These are phyloP conservation scores for Lepilemur ruficaudatus DNA, from an alignment of 2,797 vertebrate genomes.

Conservation along the genomic window DNA sequence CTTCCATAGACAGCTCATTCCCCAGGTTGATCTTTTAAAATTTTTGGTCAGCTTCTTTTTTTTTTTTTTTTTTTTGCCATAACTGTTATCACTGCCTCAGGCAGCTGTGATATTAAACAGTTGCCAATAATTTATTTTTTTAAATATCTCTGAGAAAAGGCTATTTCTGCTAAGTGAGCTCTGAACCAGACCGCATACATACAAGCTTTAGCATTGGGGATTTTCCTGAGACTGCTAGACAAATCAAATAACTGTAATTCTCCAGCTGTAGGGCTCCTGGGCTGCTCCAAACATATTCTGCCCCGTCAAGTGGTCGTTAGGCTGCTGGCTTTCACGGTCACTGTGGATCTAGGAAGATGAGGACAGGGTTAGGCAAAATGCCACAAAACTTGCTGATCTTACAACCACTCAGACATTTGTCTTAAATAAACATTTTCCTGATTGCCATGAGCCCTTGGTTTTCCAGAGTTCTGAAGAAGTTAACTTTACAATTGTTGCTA, in stretches of 20 bases:
- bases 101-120: not conserved
- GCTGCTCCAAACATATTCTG: not conserved
- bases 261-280: not conserved
- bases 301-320: not conserved
- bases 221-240: not conserved
- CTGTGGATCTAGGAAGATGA: not conserved
- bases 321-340: not conserved
- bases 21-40: not conserved
- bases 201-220: not conserved
- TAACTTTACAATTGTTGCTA: not conserved
- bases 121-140: not conserved
- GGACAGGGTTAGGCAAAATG: not conserved
- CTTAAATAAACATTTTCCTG: not conserved
- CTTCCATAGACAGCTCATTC: not conserved
- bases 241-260: not conserved
- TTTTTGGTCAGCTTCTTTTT: not conserved
- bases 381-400: not conserved
- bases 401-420: not conserved
- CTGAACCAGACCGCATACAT: not conserved
- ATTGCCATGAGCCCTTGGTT: not conserved
- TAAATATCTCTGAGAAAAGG: not conserved
- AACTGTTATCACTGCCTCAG: not conserved
- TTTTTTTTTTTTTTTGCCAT: no score
- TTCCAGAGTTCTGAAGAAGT: not conserved
- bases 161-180: not conserved